Evolutionary conservation across 2,797 vertebrate genomes (phyloP).

Genomic region (Lateolabrax maculatus): DNA sequence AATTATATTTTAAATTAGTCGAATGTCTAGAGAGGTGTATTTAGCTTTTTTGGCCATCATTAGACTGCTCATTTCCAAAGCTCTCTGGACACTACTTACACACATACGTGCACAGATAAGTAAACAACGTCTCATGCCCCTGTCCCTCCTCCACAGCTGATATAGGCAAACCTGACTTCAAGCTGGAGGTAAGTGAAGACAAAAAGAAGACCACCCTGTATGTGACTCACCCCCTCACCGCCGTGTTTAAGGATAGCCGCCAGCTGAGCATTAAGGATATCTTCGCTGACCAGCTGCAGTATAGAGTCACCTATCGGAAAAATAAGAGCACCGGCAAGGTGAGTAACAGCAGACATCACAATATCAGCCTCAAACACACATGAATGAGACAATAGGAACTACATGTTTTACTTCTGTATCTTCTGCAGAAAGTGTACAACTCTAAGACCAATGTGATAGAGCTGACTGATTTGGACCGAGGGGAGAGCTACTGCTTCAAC

Average conservation of each 20-base stretch:
- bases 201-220: conserved; percentile 80
- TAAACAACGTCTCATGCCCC: not conserved
- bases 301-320: conserved; percentile 89
- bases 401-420: not conserved
- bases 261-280: conserved; percentile 88
- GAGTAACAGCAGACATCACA: conserved; percentile 28
- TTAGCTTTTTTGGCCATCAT: not conserved
- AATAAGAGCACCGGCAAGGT: conserved; percentile 93
- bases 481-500: conserved; percentile 90
- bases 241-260: conserved; percentile 72
- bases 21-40: not conserved
- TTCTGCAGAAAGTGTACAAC: conserved; percentile 83
- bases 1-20: not conserved
- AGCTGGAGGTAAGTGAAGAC: conserved; percentile 80
- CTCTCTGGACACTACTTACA: not conserved
- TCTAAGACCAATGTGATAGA: conserved; percentile 79
- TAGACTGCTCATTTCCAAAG: not conserved
- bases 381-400: not conserved
- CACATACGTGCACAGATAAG: not conserved
- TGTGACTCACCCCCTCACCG: conserved; percentile 85
- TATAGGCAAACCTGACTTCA: conserved; percentile 85
- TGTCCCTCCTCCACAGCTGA: conserved; percentile 79
- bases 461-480: conserved; percentile 82
- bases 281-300: conserved; percentile 86
- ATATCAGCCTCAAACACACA: no score